Evolutionary conservation across 2,797 vertebrate genomes (phyloP).

Genomic region (Takifugu ocellatus): DNA sequence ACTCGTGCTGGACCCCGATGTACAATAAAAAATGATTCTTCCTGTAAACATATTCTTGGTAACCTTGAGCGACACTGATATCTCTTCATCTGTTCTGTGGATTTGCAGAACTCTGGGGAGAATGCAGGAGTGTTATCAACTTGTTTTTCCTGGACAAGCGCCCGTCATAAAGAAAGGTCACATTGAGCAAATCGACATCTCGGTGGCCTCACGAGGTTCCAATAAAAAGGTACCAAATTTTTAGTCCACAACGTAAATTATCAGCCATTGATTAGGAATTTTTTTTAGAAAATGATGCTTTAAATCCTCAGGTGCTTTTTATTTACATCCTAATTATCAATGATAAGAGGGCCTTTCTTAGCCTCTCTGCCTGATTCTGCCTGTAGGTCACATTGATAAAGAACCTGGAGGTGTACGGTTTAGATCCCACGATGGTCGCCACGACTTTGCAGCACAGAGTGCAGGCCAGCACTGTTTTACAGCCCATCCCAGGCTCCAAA

Average conservation of each 20-base stretch:
- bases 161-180: constrained; percentile 86
- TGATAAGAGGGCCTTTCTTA: no score
- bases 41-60: no score
- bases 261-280: neutral
- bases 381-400: constrained; percentile 89
- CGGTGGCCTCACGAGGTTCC: constrained; percentile 83
- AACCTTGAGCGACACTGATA: no score
- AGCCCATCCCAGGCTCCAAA: constrained; percentile 79
- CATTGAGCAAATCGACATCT: constrained; percentile 84
- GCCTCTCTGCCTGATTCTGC: neutral
- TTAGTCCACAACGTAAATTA: neutral
- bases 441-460: constrained; percentile 83
- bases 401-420: constrained; percentile 89
- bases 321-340: no score
- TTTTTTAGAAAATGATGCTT: no score
- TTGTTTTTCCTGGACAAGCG: constrained; percentile 82
- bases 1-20: no score
- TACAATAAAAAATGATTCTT: no score
- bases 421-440: constrained; percentile 84
- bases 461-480: constrained; percentile 88
- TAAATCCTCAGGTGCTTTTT: no score
- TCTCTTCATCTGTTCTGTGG: no score
- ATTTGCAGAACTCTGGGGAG: constrained; percentile 81
- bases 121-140: constrained; percentile 86
- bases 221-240: constrained; percentile 88